Percentiles rank a stretch among this genome's conserved stretches.
These are phyloP conservation scores for Egretta garzetta DNA, from an alignment of 2,113 vertebrate species.

Conservation along the genomic window DNA sequence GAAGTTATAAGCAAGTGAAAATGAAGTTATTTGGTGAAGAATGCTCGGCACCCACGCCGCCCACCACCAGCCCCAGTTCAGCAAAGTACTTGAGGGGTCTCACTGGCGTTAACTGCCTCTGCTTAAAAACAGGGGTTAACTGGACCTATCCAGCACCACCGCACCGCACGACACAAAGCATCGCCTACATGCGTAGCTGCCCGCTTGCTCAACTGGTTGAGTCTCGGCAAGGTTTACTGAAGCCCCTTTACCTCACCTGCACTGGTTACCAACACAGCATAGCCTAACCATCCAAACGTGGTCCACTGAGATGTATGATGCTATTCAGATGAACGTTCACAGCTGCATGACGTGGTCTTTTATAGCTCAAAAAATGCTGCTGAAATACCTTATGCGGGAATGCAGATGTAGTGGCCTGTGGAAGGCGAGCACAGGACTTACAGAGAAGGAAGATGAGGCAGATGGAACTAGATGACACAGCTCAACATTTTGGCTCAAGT, in stretches of 20 bases:
- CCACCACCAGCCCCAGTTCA: not conserved
- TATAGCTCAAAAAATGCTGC: not conserved
- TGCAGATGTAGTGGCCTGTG: too few relatives aligned
- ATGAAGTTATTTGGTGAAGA: not conserved
- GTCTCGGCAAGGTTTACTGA: not conserved
- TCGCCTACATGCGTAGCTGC: not conserved
- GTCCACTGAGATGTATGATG: rapidly evolving
- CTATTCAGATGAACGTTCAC: not conserved
- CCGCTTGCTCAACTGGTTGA: rapidly evolving
- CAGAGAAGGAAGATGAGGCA: not conserved
- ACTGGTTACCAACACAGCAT: rapidly evolving
- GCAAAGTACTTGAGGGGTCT: not conserved
- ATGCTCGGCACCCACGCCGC: not conserved
- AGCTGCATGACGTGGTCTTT: not conserved
- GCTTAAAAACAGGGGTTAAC: not conserved
- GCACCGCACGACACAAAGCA: too few relatives aligned
- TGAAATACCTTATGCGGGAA: too few relatives aligned
- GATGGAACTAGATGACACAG: not conserved
- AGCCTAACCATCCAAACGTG: rapidly evolving
- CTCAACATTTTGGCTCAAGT: not conserved
- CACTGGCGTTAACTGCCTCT: not conserved
- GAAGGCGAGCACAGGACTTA: not conserved
- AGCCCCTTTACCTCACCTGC: not conserved
- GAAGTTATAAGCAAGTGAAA: not conserved
- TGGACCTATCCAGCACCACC: not conserved